Evolutionary conservation across 2,113 vertebrate genomes (phyloP), one percentile per base, ranked within the genome.

Genomic region (Panthera uncia): DNA sequence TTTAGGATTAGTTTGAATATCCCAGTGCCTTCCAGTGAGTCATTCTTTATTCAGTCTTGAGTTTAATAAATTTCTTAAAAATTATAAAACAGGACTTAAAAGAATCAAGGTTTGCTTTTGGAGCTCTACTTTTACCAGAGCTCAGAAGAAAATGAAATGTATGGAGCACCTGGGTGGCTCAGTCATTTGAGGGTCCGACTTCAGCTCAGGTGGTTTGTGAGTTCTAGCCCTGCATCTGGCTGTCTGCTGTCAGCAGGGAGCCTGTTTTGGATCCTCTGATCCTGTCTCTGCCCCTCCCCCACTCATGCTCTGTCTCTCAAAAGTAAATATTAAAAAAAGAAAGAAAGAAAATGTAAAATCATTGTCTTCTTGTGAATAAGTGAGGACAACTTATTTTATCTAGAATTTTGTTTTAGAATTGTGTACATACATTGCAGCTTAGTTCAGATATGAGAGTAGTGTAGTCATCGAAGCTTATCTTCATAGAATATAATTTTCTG

Each of bases 321-420:
- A 61, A 23, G 21, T 61, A 23, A 57, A 57, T 21, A 57, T 8
- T 61, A 61, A 61, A 57, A 61, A 61, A 61, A 45, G 45, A 45
- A 45, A 45, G 7, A 45, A 45, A 45, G 45, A 57, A 80, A 94
- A 79, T 82, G 38, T 63, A 76, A 96, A 81, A 36, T 68, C 5
- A 9, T 90, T 63, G 38, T 96, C 61, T 57, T 12, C 84, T 91
- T 79, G 14, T 9, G 2, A 94, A 57, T 91, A 93, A 50, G 18
- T 74, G 36, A 66, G 36, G 65, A 79, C 11, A 88, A 61, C 12
- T 45, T 95, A 61, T 45, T 91, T 89, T 36, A 65, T 61, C 55
- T 87, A 82, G 83, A 65, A 74, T 81, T 93, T 80, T 9, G 87
- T 81, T 90, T 94, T 95, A 90, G 63, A 97, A 87, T 66, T 80